Evolutionary conservation across 2,113 vertebrate genomes (phyloP), one percentile per base, ranked within the genome.

Genomic region (Heliornis fulica): DNA sequence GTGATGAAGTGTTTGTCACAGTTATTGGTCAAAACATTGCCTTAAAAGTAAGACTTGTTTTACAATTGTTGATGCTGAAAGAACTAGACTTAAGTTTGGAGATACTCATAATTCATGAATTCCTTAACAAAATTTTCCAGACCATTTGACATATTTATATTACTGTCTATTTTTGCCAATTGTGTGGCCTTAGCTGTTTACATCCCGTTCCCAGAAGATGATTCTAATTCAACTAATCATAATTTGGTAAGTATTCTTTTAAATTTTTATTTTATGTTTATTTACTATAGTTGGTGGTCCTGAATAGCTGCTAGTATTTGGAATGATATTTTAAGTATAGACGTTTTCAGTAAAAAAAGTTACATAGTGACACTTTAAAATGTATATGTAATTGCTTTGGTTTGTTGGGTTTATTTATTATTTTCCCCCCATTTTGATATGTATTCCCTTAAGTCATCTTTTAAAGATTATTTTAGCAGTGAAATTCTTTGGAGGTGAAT

Each of bases 161-260:
- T 99, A 98, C 98, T 99, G 98, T 99, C 99, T 98, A 99, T 99
- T 99, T 99, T 99, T 99, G 99, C 99, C 99, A 99, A 99, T 99
- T 99, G 99, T 98, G 99, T 99, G 99, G 99, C 99, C 99, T 99
- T 99, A 99, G 99, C 99, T 98, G 98, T 99, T 98, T 99, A 99
- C 97, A 98, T 99, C 98, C 99, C 99, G 94, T 99, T 99, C 97
- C 99, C 99, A 93, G 98, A 99, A 98, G 99, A 99, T 97, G 99
- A 99, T 98, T 99, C 99, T 94, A 99, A 99, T 98, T 99, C 99
- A 98, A 99, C 98, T 95, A 99, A 99, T 98, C 99, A 99, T 94
- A 99, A 99, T 97, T 98, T 99, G 99, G 99, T 99, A 98, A 99
- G 99, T 99, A 94, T n/a, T 83, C 40, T 34, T 34, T 15, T n/a